phyloP scores from a whole-genome alignment of 2,888 invertebrate genomes.

The Schizotus pectinicornis region DNA sequence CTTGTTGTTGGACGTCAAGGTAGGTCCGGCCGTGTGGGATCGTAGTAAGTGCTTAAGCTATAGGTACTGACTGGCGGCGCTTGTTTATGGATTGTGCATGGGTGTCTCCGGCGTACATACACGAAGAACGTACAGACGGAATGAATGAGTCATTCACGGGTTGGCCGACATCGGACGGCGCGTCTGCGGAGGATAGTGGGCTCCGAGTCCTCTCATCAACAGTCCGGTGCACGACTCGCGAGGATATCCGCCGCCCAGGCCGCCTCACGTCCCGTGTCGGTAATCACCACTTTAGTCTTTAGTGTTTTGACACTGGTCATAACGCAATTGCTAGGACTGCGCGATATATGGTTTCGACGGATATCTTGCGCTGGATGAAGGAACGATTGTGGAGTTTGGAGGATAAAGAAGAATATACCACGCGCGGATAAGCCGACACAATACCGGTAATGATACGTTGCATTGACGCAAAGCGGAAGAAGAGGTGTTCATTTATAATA shows the following conservation, averaged over 20 bases:
- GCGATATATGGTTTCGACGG: too few relatives aligned
- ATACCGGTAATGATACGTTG: slow-evolving; percentile 23
- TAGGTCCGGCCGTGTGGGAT: neutral
- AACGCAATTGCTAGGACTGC: too few relatives aligned
- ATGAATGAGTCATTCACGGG: slow-evolving; percentile 42
- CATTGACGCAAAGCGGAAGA: slow-evolving; percentile 31
- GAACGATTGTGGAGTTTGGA: too few relatives aligned
- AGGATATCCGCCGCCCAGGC: slow-evolving; percentile 50
- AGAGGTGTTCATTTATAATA: slow-evolving; percentile 40
- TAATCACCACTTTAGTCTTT: slow-evolving; percentile 11
- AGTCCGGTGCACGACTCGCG: slow-evolving; percentile 46
- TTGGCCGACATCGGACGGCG: slow-evolving; percentile 31
- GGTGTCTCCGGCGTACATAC: slow-evolving; percentile 16
- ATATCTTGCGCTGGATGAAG: too few relatives aligned
- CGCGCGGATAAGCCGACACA: slow-evolving; percentile 21
- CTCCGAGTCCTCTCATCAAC: slow-evolving; percentile 48
- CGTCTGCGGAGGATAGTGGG: slow-evolving; percentile 42
- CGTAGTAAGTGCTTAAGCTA: neutral
- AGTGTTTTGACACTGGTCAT: too few relatives aligned
- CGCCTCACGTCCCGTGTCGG: slow-evolving; percentile 19
- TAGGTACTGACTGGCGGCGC: too few relatives aligned
- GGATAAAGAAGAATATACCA: slow-evolving; percentile 1
- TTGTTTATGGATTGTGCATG: slow-evolving; percentile 7
- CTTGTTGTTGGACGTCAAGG: neutral
- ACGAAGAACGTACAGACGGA: slow-evolving; percentile 13